Evolutionary conservation across 2,113 vertebrate species (phyloP).

Genomic region (Salvator merianae): DNA sequence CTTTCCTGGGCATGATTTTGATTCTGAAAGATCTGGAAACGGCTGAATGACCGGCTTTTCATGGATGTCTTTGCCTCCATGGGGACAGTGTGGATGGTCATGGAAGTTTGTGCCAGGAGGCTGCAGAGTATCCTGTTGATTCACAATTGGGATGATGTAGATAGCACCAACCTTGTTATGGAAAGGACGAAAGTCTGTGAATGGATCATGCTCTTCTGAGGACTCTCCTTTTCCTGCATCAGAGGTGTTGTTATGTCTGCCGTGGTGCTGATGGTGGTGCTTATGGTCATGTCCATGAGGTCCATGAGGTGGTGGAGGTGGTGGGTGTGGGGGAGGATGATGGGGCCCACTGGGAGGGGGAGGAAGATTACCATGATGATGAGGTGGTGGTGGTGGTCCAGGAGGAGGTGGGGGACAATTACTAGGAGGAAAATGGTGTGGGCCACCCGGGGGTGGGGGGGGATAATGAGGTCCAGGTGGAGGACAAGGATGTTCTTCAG

Average conservation of each 20-base stretch:
- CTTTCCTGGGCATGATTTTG: conserved; percentile 65
- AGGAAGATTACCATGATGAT: accelerated
- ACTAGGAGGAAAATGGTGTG: not conserved
- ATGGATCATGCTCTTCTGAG: conserved; percentile 31
- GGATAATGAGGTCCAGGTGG: not conserved
- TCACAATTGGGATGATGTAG: conserved; percentile 58
- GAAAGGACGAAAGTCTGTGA: conserved; percentile 23
- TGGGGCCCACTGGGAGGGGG: not conserved
- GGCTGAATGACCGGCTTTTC: conserved; percentile 11
- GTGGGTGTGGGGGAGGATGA: not conserved
- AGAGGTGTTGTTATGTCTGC: conserved; percentile 15
- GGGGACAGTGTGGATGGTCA: conserved; percentile 8
- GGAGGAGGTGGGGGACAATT: not conserved
- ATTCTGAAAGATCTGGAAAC: conserved; percentile 58
- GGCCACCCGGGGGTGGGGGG: not conserved
- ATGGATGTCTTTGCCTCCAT: not conserved
- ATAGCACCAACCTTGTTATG: conserved; percentile 25
- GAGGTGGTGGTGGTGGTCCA: not conserved
- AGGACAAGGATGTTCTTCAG: not conserved
- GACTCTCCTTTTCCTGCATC: conserved; percentile 18
- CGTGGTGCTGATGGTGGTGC: not conserved
- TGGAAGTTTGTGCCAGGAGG: conserved; percentile 64
- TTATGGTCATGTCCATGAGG: not conserved
- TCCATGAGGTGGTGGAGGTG: not conserved
- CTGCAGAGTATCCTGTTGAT: conserved; percentile 57